Percentiles rank a stretch among this genome's conserved stretches.
phyloP scores from a whole-genome alignment of 2,888 invertebrate species.

The Coenonympha arcania region DNA sequence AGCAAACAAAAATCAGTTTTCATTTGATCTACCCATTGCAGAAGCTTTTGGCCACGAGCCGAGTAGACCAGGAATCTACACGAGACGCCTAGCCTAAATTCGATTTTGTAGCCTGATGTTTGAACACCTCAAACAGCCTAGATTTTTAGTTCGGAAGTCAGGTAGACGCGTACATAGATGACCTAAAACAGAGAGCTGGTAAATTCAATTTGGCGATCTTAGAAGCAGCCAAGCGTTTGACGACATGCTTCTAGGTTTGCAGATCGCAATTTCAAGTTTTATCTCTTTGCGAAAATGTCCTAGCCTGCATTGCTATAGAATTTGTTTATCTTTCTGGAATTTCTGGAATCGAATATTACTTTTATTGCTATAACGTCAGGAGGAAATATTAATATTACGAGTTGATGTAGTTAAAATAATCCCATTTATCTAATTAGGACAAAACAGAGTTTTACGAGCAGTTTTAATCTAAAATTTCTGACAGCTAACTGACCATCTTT shows the following conservation, averaged over 20 bases:
- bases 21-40: no score
- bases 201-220: conserved; percentile 5
- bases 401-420: no score
- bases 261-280: neutral
- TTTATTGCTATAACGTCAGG: no score
- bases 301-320: no score
- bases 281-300: neutral
- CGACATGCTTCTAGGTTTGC: neutral
- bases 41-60: neutral
- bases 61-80: neutral
- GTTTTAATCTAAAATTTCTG: no score
- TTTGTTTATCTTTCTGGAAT: no score
- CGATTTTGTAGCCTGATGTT: neutral
- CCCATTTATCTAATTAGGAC: no score
- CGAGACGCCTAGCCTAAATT: neutral
- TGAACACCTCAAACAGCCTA: neutral
- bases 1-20: no score
- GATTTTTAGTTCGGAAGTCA: conserved; percentile 3
- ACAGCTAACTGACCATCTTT: no score
- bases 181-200: neutral
- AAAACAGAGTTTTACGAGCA: no score
- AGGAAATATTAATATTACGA: no score
- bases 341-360: no score
- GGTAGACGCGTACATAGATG: neutral
- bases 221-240: neutral